A percentile compares a stretch with the other conserved stretches of the same genome.
Evolutionary conservation across 64 coral and sea anemone genomes (phyloP).

Genomic region (Cladopsammia gracilis): DNA sequence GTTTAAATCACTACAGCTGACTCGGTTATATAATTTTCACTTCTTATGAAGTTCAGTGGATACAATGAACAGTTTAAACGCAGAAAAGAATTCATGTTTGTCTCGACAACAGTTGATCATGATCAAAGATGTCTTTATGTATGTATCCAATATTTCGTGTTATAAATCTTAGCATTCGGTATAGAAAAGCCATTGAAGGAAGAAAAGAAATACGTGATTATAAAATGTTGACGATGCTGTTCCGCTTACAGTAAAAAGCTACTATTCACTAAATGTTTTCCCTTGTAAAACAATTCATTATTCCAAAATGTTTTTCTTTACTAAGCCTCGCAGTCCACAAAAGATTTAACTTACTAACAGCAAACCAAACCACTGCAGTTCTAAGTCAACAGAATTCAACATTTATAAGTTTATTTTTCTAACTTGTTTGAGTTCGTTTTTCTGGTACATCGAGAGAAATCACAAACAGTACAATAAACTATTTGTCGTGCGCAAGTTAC

Average conservation of each 20-base stretch:
- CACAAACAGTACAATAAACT: conserved; percentile 82
- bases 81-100: neutral
- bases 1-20: neutral
- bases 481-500: neutral
- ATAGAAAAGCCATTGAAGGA: neutral
- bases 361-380: conserved; percentile 30
- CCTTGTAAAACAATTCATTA: conserved; percentile 19
- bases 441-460: conserved; percentile 69
- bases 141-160: neutral
- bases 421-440: conserved; percentile 97
- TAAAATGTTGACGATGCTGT: neutral
- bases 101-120: neutral
- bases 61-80: neutral
- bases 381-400: conserved; percentile 89
- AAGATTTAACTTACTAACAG: conserved; percentile 45
- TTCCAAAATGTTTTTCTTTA: conserved; percentile 15
- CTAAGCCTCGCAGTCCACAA: neutral
- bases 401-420: conserved; percentile 99
- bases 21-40: neutral
- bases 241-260: neutral
- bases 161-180: neutral
- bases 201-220: neutral
- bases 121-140: neutral
- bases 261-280: neutral
- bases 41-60: neutral